These are phyloP conservation scores for Paraescarpia echinospica DNA, from an alignment of 1,140 invertebrate genomes.

Conservation along the genomic window DNA sequence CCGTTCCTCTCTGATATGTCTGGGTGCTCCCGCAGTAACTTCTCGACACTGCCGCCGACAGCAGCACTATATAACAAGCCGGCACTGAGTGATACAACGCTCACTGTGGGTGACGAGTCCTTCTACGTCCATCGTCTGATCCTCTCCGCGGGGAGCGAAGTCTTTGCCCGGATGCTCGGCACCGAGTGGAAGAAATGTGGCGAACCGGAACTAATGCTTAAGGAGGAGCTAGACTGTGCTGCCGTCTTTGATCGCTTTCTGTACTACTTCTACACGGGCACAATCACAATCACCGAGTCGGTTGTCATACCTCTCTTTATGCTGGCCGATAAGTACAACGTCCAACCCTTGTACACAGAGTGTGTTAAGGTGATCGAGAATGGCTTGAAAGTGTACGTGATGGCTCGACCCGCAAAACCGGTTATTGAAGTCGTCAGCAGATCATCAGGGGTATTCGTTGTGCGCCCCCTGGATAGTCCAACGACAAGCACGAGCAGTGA, in stretches of 20 bases:
- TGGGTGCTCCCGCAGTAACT: slow-evolving; percentile 17
- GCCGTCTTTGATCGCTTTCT: slow-evolving; percentile 29
- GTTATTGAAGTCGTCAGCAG: not conserved
- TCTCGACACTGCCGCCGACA: slow-evolving; percentile 23
- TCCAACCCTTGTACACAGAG: slow-evolving; percentile 23
- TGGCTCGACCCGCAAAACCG: not conserved
- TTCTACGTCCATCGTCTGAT: slow-evolving; percentile 27
- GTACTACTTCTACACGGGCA: slow-evolving; percentile 30
- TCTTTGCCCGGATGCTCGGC: slow-evolving; percentile 27
- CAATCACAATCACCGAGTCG: slow-evolving; percentile 21
- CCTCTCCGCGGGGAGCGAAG: slow-evolving; percentile 29
- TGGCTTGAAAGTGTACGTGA: slow-evolving; percentile 30
- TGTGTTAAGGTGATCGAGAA: slow-evolving; percentile 30
- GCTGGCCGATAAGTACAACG: slow-evolving; percentile 30
- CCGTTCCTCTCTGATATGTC: slow-evolving; percentile 25
- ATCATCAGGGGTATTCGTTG: not conserved
- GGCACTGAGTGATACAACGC: slow-evolving; percentile 25
- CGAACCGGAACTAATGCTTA: not conserved
- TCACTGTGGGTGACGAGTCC: slow-evolving; percentile 21
- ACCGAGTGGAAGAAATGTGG: slow-evolving; percentile 24
- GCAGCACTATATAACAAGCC: slow-evolving; percentile 27
- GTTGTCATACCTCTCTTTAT: slow-evolving; percentile 29
- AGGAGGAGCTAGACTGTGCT: slow-evolving; percentile 29
- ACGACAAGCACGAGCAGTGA: not conserved
- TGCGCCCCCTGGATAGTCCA: not conserved